A percentile compares a stretch with the other conserved stretches of the same genome.
Evolutionary conservation across 64 coral and sea anemone genomes (phyloP).

Genomic region (Anthopleura sola): DNA sequence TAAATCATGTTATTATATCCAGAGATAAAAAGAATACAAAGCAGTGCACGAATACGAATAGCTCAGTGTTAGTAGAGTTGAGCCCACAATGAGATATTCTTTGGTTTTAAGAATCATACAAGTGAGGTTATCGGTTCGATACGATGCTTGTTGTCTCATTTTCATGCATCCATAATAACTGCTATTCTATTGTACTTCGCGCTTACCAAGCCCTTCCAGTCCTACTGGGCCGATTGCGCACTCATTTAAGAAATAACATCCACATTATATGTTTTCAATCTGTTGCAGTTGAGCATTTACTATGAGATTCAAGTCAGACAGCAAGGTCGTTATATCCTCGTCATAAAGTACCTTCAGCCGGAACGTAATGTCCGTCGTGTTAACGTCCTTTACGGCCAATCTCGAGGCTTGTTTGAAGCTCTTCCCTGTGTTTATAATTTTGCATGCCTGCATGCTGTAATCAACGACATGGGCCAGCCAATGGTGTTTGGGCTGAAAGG

Average conservation of each 20-base stretch:
- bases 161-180: no score
- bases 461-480: background rate
- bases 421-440: conserved; percentile 68
- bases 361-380: conserved; percentile 24
- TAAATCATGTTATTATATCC: no score
- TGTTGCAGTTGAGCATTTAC: conserved; percentile 20
- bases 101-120: no score
- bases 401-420: conserved; percentile 41
- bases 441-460: conserved; percentile 55
- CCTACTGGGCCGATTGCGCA: no score
- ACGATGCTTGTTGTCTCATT: no score
- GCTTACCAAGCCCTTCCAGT: no score
- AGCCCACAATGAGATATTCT: no score
- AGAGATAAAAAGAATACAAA: no score
- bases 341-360: conserved; percentile 50
- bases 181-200: background rate
- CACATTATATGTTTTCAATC: background rate
- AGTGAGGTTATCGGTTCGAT: no score
- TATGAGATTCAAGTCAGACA: conserved; percentile 38
- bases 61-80: no score
- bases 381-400: background rate
- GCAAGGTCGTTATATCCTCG: conserved; percentile 23
- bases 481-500: conserved; percentile 45
- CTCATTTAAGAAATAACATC: no score
- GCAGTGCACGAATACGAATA: no score